Percentiles rank a stretch among this genome's conserved stretches.
Conservation (phyloP, 1,140 invertebrate genomes). For the Medauroidea extradentata region DNA sequence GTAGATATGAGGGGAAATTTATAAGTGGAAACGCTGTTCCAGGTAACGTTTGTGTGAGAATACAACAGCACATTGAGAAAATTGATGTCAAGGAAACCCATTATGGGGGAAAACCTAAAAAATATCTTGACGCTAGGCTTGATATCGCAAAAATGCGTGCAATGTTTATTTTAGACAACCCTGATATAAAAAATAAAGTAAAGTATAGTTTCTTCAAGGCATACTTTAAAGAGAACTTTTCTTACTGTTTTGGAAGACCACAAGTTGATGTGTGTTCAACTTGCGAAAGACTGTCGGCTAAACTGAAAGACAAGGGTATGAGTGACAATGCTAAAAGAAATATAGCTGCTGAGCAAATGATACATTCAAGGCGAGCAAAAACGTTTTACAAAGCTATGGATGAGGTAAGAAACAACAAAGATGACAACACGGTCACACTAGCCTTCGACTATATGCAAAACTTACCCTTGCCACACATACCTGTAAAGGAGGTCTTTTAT, state of each 20-base stretch:
- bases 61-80: slow-evolving; percentile 5
- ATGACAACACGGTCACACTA: not conserved
- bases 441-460: slow-evolving; percentile 13
- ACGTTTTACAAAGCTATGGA: slow-evolving; percentile 11
- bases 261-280: slow-evolving; percentile 18
- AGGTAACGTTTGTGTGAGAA: slow-evolving; percentile 1
- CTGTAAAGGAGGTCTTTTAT: slow-evolving; percentile 9
- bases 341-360: slow-evolving; percentile 10
- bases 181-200: slow-evolving; percentile 7
- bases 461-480: slow-evolving; percentile 6
- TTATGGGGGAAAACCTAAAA: slow-evolving; percentile 7
- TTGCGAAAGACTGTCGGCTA: slow-evolving; percentile 18
- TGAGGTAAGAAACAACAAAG: not conserved
- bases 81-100: slow-evolving; percentile 12
- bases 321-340: slow-evolving; percentile 16
- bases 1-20: slow-evolving; percentile 12
- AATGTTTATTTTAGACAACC: slow-evolving; percentile 14
- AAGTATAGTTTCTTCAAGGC: slow-evolving; percentile 12
- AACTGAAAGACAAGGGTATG: slow-evolving; percentile 17
- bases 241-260: slow-evolving; percentile 18
- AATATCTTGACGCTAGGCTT: slow-evolving; percentile 9
- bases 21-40: slow-evolving; percentile 3
- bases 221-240: slow-evolving; percentile 18
- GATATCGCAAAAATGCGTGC: slow-evolving; percentile 17
- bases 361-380: slow-evolving; percentile 14